Conservation (phyloP, 2,113 vertebrate genomes). For the Equus przewalskii region DNA sequence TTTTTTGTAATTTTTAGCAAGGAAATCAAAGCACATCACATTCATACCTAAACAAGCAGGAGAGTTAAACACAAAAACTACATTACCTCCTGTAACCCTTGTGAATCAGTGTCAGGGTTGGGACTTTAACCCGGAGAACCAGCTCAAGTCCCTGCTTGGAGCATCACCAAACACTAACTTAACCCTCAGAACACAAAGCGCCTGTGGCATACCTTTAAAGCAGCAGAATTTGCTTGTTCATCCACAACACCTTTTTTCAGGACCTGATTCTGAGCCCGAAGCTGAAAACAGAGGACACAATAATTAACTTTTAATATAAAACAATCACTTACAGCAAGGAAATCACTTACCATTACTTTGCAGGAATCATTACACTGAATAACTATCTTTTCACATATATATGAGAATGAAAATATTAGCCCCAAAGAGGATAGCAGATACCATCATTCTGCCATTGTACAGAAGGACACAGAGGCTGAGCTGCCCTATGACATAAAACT, state of each 20-base stretch:
- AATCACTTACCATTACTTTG: constrained; percentile 40
- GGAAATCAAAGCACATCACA: constrained; percentile 16
- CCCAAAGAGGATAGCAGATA: background rate
- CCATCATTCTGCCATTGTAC: background rate
- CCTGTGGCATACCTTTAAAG: constrained; percentile 92
- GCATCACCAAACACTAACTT: background rate
- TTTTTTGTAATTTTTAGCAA: constrained; percentile 29
- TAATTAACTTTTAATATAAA: constrained; percentile 61
- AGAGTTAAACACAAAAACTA: constrained; percentile 11
- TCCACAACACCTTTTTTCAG: constrained; percentile 98
- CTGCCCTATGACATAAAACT: background rate
- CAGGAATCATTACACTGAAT: background rate
- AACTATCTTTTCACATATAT: background rate
- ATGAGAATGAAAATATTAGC: background rate
- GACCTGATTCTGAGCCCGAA: constrained; percentile 99
- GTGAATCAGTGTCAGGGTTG: constrained; percentile 48
- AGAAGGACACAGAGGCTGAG: background rate
- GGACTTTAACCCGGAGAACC: constrained; percentile 54
- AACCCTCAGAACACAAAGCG: background rate
- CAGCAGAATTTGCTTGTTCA: constrained; percentile 94
- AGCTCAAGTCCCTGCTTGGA: background rate
- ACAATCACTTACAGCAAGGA: background rate
- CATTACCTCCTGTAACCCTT: background rate
- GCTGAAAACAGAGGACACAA: constrained; percentile 88
- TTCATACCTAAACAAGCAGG: background rate